Percentiles rank a stretch among this genome's conserved stretches.
These are phyloP conservation scores for Unio delphinus DNA, from an alignment of 2,888 invertebrate species.

Conservation along the genomic window DNA sequence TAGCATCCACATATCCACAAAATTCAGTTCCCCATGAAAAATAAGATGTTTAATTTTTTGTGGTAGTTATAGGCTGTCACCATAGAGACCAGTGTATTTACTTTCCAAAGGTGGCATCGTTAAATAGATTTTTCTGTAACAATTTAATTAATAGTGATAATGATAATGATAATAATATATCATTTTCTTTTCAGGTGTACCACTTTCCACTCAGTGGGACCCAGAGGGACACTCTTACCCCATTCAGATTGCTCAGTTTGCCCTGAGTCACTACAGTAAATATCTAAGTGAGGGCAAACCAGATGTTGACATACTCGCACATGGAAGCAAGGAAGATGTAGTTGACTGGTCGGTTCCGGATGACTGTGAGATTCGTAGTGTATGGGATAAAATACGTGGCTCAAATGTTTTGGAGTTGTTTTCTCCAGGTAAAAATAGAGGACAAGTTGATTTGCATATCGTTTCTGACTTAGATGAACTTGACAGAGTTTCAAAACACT, in stretches of 20 bases:
- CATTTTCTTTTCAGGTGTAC: conserved; percentile 62
- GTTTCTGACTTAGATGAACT: no score
- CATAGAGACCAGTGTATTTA: no score
- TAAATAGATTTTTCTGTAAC: no score
- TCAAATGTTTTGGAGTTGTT: conserved; percentile 28
- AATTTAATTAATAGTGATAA: no score
- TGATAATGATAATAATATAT: no score
- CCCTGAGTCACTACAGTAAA: conserved; percentile 96
- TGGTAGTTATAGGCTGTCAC: no score
- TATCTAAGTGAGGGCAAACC: conserved; percentile 90
- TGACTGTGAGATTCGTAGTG: conserved; percentile 76
- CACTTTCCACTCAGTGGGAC: conserved; percentile 82
- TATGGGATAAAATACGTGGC: conserved; percentile 19
- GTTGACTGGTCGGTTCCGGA: conserved; percentile 81
- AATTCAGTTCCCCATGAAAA: no score
- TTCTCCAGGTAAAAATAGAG: conserved; percentile 1
- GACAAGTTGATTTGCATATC: no score
- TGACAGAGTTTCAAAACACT: no score
- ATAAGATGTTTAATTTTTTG: no score
- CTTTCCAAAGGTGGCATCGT: no score
- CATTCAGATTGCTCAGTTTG: conserved; percentile 98
- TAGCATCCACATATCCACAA: no score
- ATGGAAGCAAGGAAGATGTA: conserved; percentile 70
- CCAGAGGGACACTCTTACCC: conserved; percentile 96
- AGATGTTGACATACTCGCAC: conserved; percentile 10